Conservation (phyloP, 2,797 vertebrate genomes). For the Kryptolebias ocellatus region DNA sequence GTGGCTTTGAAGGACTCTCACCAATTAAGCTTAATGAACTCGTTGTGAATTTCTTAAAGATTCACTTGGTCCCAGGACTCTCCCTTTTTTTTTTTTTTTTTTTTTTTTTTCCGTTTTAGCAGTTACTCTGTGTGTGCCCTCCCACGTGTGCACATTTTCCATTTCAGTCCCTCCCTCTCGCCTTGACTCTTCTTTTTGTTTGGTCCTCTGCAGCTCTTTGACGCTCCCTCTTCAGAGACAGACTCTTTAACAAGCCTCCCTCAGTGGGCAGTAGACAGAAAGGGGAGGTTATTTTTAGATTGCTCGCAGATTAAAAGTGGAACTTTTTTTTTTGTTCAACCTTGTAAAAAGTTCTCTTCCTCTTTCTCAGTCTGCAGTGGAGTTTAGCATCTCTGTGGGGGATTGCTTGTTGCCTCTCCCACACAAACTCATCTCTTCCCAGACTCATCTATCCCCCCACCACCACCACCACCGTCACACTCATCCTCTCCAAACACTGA, state of each 20-base stretch:
- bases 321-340: conserved; percentile 72
- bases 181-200: conserved; percentile 55
- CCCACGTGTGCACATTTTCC: conserved; percentile 63
- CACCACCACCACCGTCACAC: conserved; percentile 47
- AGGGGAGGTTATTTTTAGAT: conserved; percentile 80
- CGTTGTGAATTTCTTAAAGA: conserved; percentile 44
- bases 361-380: conserved; percentile 66
- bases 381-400: conserved; percentile 77
- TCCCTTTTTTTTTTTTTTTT: conserved; percentile 41
- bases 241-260: conserved; percentile 80
- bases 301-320: conserved; percentile 75
- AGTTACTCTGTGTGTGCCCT: conserved; percentile 35
- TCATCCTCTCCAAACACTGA: conserved; percentile 78
- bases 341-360: conserved; percentile 72
- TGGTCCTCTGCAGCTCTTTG: conserved; percentile 45
- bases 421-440: conserved; percentile 56
- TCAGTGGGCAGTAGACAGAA: conserved; percentile 75
- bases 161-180: conserved; percentile 53
- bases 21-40: conserved; percentile 47
- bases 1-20: conserved; percentile 47
- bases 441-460: conserved; percentile 55
- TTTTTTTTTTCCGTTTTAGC: conserved; percentile 9
- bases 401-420: conserved; percentile 72
- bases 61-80: conserved; percentile 46
- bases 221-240: conserved; percentile 60